Conservation (phyloP, 2,113 vertebrate species). For the Erpornis zantholeuca region DNA sequence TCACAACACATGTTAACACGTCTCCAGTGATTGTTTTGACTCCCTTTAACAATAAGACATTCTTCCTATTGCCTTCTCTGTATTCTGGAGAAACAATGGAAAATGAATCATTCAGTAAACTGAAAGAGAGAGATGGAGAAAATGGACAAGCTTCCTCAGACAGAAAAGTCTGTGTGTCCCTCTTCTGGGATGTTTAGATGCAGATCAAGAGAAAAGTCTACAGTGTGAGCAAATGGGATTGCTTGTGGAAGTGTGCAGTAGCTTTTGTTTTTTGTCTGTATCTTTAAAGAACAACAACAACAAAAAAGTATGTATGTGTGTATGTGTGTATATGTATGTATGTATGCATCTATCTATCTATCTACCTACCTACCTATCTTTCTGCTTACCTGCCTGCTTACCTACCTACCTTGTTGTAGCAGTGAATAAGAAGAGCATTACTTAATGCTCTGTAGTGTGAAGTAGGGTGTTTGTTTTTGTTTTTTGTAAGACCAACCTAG, state of each 20-base stretch:
- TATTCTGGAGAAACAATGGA: background rate
- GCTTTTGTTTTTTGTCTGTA: background rate
- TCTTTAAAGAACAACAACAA: background rate
- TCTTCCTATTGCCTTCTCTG: background rate
- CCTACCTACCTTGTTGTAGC: background rate
- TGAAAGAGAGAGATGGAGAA: background rate
- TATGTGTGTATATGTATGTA: too few species aligned
- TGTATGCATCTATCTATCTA: background rate
- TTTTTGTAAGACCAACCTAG: background rate
- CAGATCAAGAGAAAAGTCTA: background rate
- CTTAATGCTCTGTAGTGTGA: background rate
- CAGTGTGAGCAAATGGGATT: background rate
- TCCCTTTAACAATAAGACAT: background rate
- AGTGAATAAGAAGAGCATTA: background rate
- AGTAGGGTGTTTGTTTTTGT: too few species aligned
- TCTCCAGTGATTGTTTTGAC: background rate
- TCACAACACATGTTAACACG: background rate
- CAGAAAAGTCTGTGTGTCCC: background rate
- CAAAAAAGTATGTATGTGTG: background rate
- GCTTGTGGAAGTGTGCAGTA: background rate
- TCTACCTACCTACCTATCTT: background rate
- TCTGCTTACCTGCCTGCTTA: background rate
- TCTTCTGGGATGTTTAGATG: background rate
- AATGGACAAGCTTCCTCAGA: background rate
- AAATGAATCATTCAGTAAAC: background rate